phyloP scores from a whole-genome alignment of 53 echinoderm and acorn worm species.

The Crossaster papposus region DNA sequence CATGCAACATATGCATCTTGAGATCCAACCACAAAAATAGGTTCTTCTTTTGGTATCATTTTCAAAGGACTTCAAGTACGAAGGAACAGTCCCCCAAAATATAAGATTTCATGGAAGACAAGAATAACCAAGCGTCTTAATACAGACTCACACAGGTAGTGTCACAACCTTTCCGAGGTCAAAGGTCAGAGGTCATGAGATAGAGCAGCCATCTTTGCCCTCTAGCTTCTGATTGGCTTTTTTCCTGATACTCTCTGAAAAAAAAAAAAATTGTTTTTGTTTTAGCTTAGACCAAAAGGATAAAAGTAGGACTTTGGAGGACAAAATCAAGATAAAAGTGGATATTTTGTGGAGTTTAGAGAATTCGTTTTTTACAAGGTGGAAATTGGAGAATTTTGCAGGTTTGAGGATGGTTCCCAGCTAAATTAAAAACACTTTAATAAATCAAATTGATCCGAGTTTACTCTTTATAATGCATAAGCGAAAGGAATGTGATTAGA shows the following conservation, averaged over 20 bases:
- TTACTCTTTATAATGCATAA: too few relatives aligned
- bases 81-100: background rate
- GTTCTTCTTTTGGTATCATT: too few relatives aligned
- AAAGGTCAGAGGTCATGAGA: constrained; percentile 11
- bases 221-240: constrained; percentile 48
- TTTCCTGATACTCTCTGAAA: constrained; percentile 40
- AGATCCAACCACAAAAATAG: background rate
- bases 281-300: too few relatives aligned
- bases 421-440: too few relatives aligned
- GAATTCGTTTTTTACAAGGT: too few relatives aligned
- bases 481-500: too few relatives aligned
- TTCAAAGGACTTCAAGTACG: background rate
- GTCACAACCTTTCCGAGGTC: background rate
- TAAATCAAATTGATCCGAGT: too few relatives aligned
- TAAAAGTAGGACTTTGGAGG: too few relatives aligned
- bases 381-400: too few relatives aligned
- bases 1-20: background rate
- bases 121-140: background rate
- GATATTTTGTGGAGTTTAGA: too few relatives aligned
- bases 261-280: background rate
- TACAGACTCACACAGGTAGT: background rate
- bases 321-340: too few relatives aligned
- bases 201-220: constrained; percentile 30
- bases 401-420: too few relatives aligned
- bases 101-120: background rate